A percentile compares a stretch with the other conserved stretches of the same genome.
Evolutionary conservation across 1,140 invertebrate genomes (phyloP).

Genomic region (Venturia canescens): DNA sequence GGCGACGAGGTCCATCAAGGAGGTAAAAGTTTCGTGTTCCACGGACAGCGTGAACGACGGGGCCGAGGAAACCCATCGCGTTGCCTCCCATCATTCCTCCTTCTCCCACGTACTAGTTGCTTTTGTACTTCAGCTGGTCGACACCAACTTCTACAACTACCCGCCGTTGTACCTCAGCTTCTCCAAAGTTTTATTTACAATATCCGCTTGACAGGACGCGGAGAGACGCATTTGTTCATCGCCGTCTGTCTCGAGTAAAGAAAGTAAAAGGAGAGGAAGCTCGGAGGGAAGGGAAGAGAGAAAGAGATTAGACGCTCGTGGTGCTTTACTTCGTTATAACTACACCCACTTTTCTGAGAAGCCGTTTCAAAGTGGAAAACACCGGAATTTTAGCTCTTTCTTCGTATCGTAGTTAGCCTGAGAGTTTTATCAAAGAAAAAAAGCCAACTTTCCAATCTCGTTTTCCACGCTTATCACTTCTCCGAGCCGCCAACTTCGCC

Average conservation of each 20-base stretch:
- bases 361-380: constrained; percentile 5
- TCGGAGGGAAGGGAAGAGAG: constrained; percentile 18
- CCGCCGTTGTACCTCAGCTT: neutral
- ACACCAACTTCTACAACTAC: constrained; percentile 7
- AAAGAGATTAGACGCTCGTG: neutral
- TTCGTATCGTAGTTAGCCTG: constrained; percentile 6
- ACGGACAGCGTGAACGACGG: constrained; percentile 5
- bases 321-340: neutral
- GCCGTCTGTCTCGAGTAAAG: constrained; percentile 29
- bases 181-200: constrained; percentile 52
- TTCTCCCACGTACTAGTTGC: neutral
- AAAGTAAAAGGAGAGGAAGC: constrained; percentile 8
- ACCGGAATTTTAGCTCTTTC: constrained; percentile 4
- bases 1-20: neutral
- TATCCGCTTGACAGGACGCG: constrained; percentile 27
- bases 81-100: neutral
- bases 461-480: constrained; percentile 9
- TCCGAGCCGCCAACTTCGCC: neutral
- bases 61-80: neutral
- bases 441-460: neutral
- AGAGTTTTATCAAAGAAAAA: neutral
- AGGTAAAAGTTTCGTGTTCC: constrained; percentile 22
- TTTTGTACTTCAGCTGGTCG: constrained; percentile 10
- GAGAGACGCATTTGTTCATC: constrained; percentile 37
- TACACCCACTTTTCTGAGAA: constrained; percentile 1